These are phyloP conservation scores for Melikaiella ostensackeni DNA, from an alignment of 2,888 invertebrate genomes.

Conservation along the genomic window DNA sequence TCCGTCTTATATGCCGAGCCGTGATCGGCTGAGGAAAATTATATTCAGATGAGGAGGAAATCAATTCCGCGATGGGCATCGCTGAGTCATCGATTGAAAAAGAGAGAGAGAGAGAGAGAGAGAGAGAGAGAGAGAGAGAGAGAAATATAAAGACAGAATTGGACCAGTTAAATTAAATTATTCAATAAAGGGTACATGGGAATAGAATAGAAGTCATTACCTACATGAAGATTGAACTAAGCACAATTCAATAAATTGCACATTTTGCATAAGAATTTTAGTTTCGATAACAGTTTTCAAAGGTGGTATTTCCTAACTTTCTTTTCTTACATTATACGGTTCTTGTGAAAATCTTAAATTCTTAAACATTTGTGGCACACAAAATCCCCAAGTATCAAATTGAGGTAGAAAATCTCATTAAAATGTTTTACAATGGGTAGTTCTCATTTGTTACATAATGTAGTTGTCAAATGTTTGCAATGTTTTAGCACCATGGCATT, in stretches of 20 bases:
- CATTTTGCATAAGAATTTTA: background rate
- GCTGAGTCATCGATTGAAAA: constrained; percentile 50
- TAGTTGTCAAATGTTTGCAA: no score
- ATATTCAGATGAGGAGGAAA: constrained; percentile 75
- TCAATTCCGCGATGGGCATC: constrained; percentile 70
- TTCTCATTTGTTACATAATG: no score
- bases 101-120: constrained; percentile 32
- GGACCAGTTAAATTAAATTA: constrained; percentile 38
- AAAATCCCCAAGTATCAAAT: no score
- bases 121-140: background rate
- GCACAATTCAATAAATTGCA: constrained; percentile 25
- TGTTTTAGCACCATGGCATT: no score
- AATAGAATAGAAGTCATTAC: constrained; percentile 37
- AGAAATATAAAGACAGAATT: no score
- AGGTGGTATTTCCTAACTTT: no score
- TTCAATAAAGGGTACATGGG: constrained; percentile 24
- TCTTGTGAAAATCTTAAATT: no score
- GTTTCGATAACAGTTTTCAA: no score
- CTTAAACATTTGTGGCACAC: no score
- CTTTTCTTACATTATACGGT: no score
- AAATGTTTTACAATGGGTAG: no score
- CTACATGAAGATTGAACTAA: constrained; percentile 29
- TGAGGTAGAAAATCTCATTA: no score
- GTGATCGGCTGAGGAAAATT: constrained; percentile 72
- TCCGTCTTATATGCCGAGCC: constrained; percentile 70